Evolutionary conservation across 2,113 vertebrate species (phyloP), one percentile per base, ranked within the genome.

Genomic region (Polyodon spathula): DNA sequence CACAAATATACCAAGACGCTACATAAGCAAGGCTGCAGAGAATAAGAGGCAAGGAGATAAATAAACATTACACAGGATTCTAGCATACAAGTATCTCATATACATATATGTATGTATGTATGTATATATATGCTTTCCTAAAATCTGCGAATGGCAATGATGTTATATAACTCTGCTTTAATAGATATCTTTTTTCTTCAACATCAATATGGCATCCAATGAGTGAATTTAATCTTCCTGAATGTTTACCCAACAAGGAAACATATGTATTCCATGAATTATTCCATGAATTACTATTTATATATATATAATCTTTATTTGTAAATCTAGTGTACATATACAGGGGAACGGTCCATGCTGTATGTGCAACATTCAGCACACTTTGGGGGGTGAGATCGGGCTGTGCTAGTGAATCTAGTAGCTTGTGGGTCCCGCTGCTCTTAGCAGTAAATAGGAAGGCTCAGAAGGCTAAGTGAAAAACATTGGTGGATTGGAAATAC

Each of bases 151-250:
- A 87, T 87, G 86, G 87, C 85, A 85, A 81, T 83, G 74, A 81
- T 51, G 63, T 76, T 78, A 7, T 64, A 78, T 64, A 75, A 17
- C 80, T n/a, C 56, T 77, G 65, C 71, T 76, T 78, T 61, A 74
- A 71, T 78, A 11, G 5, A 8, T 50, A 8, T 40, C 14, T 77
- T 81, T 48, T 53, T 38, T 61, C 40, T 39, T 60, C 76, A 74
- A 78, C 74, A 80, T 84, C 68, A 81, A 66, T 88, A 89, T 89
- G 87, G 87, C 87, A 88, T 86, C 80, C 58, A 77, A 85, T 83
- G 72, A 86, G 82, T 16, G 73, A 72, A 77, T 73, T 16, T 57
- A 81, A 75, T 78, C 66, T 74, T 78, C 78, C 71, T 71, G 73
- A 77, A 78, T 73, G 53, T 73, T 70, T 69, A 58, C 66, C 63